A percentile compares a stretch with the other conserved stretches of the same genome.
phyloP scores from a whole-genome alignment of 2,113 vertebrate species.

The Dissostichus mawsoni region DNA sequence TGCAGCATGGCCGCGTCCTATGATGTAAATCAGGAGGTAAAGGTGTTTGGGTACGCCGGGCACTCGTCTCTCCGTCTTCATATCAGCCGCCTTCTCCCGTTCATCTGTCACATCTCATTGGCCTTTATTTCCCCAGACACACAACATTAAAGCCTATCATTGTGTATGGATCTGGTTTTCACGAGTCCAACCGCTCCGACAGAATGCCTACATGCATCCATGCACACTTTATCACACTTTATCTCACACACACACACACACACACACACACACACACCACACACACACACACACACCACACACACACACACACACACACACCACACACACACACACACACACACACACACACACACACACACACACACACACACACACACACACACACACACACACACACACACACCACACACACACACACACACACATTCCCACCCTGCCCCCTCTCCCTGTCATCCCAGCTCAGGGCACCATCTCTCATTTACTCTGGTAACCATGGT shows the following conservation, averaged over 20 bases:
- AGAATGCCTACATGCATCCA: slow-evolving; percentile 29
- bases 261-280: background rate
- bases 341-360: background rate
- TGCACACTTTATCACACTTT: background rate
- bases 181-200: slow-evolving; percentile 1
- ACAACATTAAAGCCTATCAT: slow-evolving; percentile 30
- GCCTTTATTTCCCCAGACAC: slow-evolving; percentile 53
- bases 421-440: background rate
- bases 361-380: background rate
- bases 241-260: slow-evolving; percentile 11
- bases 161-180: slow-evolving; percentile 25
- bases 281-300: slow-evolving; percentile 19
- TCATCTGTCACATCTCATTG: slow-evolving; percentile 56
- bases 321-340: slow-evolving; percentile 3
- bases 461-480: slow-evolving; percentile 61
- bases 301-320: background rate
- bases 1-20: background rate
- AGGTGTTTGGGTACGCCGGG: background rate
- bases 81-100: slow-evolving; percentile 12
- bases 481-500: slow-evolving; percentile 76
- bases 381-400: slow-evolving; percentile 19
- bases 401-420: slow-evolving; percentile 15
- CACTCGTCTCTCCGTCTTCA: slow-evolving; percentile 3
- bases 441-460: slow-evolving; percentile 46
- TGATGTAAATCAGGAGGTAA: slow-evolving; percentile 21